Evolutionary conservation across 2,113 vertebrate species (phyloP).

Genomic region (Bubalus kerabau): DNA sequence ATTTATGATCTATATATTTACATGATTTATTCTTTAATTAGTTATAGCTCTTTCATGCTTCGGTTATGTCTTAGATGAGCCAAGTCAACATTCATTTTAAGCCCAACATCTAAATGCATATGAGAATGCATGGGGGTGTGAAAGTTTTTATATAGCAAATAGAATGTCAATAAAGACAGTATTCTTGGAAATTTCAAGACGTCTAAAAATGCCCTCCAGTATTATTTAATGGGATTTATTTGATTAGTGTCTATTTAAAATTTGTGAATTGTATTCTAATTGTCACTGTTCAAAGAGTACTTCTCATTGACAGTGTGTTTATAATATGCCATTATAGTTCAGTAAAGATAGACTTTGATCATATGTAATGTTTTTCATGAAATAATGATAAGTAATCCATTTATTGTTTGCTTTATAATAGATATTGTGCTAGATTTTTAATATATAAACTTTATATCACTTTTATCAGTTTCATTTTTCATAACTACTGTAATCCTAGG

Average conservation of each 20-base stretch:
- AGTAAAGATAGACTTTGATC: not conserved
- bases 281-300: not conserved
- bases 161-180: not conserved
- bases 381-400: not conserved
- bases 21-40: not conserved
- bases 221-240: not conserved
- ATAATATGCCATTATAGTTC: not conserved
- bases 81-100: not conserved
- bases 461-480: not conserved
- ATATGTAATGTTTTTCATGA: not conserved
- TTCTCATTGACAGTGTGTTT: not conserved
- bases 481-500: not conserved
- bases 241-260: not conserved
- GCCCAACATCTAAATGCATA: not conserved
- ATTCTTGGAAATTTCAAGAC: not conserved
- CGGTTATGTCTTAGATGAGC: not conserved
- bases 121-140: not conserved
- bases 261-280: not conserved
- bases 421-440: not conserved
- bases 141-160: not conserved
- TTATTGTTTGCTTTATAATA: not conserved
- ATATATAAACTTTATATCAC: not conserved
- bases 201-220: not conserved
- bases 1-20: not conserved
- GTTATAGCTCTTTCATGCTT: not conserved